Evolutionary conservation across 2,797 vertebrate genomes (phyloP).

Genomic region (Gymnopithys bicolor): DNA sequence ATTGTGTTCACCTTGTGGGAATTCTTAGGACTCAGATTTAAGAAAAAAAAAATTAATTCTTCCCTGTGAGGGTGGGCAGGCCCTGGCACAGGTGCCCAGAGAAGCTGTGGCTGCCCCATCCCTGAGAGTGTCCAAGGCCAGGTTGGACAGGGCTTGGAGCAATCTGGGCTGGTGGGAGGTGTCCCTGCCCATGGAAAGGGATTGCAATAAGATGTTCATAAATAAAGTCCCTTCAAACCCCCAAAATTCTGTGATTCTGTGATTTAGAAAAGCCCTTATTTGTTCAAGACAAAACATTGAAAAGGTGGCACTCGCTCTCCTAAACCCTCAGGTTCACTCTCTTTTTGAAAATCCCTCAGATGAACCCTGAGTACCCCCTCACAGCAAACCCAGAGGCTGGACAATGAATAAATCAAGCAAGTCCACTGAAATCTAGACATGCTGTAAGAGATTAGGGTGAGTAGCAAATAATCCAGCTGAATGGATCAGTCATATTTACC

Average conservation of each 20-base stretch:
- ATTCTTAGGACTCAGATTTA: background rate
- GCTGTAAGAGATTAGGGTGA: too few species aligned
- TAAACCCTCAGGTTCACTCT: too few species aligned
- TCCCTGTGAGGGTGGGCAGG: background rate
- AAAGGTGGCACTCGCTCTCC: too few species aligned
- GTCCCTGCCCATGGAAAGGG: background rate
- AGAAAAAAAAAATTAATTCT: background rate
- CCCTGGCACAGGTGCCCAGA: too few species aligned
- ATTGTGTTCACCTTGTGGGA: rapidly evolving
- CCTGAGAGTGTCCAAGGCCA: background rate
- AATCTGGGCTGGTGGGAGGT: background rate
- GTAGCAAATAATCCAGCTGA: too few species aligned
- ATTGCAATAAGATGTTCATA: background rate
- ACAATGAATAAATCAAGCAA: too few species aligned
- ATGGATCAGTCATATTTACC: too few species aligned
- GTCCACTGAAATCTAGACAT: too few species aligned
- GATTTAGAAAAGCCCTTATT: background rate
- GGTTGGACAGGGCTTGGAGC: background rate
- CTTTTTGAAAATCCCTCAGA: too few species aligned
- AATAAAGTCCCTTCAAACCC: background rate
- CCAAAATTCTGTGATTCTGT: background rate
- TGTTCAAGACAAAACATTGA: too few species aligned
- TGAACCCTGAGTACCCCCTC: too few species aligned
- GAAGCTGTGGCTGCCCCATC: background rate
- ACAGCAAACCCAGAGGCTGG: too few species aligned